A percentile compares a stretch with the other conserved stretches of the same genome.
These are phyloP conservation scores for Cyrtorhinus lividipennis DNA, from an alignment of 1,140 invertebrate genomes.

Conservation along the genomic window DNA sequence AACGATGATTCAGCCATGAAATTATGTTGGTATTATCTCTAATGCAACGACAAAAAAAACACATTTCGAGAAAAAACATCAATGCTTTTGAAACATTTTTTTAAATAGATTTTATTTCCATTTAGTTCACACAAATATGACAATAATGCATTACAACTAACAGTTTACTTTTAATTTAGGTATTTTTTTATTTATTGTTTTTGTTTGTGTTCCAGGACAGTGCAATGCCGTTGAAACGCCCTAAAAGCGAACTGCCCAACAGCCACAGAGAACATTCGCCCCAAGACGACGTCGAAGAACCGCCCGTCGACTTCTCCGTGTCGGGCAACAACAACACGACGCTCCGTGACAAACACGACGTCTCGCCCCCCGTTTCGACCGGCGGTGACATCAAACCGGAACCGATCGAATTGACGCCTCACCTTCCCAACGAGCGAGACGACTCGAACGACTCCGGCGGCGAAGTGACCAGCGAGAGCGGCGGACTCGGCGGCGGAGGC, in stretches of 20 bases:
- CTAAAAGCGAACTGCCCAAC: constrained; percentile 11
- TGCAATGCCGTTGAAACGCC: constrained; percentile 14
- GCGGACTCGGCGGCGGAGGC: neutral
- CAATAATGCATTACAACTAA: too few species aligned
- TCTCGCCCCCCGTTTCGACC: neutral
- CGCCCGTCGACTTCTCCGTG: constrained; percentile 27
- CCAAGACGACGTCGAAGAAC: constrained; percentile 24
- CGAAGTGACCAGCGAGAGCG: constrained; percentile 35
- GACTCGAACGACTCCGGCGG: constrained; percentile 35
- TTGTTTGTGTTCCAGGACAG: constrained; percentile 8
- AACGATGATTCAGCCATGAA: too few species aligned
- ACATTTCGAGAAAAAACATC: too few species aligned
- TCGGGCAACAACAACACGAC: constrained; percentile 19
- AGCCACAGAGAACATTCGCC: constrained; percentile 16
- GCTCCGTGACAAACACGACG: constrained; percentile 2
- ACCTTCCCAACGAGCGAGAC: constrained; percentile 29
- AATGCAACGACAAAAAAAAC: too few species aligned
- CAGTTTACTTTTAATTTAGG: too few species aligned
- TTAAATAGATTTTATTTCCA: too few species aligned
- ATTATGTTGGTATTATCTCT: too few species aligned
- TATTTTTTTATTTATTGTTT: too few species aligned
- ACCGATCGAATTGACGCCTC: constrained; percentile 56
- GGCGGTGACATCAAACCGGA: constrained; percentile 51
- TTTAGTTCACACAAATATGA: too few species aligned
- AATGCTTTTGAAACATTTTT: too few species aligned